Conservation (phyloP, 2,113 vertebrate species). For the Ursus arctos region DNA sequence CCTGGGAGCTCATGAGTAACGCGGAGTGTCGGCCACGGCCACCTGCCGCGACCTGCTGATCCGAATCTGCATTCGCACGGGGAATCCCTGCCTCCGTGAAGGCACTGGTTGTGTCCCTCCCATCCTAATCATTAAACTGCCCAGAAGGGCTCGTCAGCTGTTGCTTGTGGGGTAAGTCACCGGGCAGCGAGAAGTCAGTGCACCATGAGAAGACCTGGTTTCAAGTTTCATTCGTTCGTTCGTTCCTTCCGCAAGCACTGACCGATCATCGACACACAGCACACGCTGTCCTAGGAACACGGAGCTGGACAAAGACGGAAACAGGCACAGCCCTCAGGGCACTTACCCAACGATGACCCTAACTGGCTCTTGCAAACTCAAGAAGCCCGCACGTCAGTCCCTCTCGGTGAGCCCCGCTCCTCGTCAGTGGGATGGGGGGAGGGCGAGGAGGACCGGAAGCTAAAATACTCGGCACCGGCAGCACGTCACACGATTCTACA, state of each 20-base stretch:
- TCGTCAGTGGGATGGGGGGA: not conserved
- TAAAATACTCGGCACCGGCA: not conserved
- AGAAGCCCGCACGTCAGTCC: not conserved
- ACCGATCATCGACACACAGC: not conserved
- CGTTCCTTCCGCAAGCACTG: not conserved
- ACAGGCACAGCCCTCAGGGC: too few species aligned
- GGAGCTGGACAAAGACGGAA: not conserved
- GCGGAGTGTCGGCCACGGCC: too few species aligned
- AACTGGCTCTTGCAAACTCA: not conserved
- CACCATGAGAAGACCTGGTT: not conserved
- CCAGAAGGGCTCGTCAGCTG: not conserved
- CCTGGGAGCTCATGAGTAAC: fast-evolving
- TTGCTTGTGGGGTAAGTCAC: not conserved
- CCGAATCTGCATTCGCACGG: not conserved
- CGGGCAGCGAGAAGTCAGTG: too few species aligned
- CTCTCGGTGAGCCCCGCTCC: not conserved
- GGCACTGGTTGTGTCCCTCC: not conserved
- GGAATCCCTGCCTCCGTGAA: not conserved
- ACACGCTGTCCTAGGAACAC: not conserved
- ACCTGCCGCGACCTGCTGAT: not conserved
- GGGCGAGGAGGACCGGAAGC: not conserved
- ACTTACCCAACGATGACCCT: not conserved
- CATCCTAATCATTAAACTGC: not conserved
- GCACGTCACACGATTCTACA: not conserved
- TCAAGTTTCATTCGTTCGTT: not conserved